Conservation (phyloP, 2,113 vertebrate species). For the Rhinoptilus africanus region DNA sequence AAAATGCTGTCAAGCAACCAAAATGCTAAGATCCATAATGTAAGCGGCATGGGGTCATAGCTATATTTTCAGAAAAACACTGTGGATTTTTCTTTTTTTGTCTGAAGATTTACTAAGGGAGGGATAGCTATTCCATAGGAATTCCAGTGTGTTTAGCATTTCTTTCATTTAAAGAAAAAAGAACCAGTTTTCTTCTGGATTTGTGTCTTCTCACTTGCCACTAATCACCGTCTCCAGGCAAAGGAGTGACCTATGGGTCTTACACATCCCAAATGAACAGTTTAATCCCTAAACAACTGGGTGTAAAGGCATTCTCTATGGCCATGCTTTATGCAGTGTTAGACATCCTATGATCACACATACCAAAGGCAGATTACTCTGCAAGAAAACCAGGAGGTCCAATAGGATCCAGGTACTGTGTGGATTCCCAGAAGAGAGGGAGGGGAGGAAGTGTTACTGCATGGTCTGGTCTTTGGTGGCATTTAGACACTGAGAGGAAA, state of each 20-base stretch:
- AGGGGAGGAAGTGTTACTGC: not conserved
- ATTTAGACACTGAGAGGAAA: not conserved
- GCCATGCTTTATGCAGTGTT: not conserved
- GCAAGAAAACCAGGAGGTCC: not conserved
- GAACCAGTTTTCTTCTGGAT: not conserved
- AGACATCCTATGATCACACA: not conserved
- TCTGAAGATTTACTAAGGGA: not conserved
- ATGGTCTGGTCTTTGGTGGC: not conserved
- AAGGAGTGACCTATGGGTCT: not conserved
- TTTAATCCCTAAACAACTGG: not conserved
- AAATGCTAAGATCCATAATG: not conserved
- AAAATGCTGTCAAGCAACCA: not conserved
- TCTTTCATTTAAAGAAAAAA: not conserved
- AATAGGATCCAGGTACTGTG: not conserved
- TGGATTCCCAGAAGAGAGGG: not conserved
- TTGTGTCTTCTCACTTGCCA: not conserved
- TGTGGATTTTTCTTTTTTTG: not conserved
- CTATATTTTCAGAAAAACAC: not conserved
- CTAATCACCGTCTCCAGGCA: not conserved
- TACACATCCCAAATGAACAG: not conserved
- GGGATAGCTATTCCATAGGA: not conserved
- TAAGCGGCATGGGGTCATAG: not conserved
- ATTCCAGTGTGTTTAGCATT: not conserved
- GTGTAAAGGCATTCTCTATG: not conserved
- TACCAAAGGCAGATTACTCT: not conserved